Percentiles rank a stretch among this genome's conserved stretches.
phyloP scores from a whole-genome alignment of 2,888 invertebrate genomes.

The Spodoptera littoralis region DNA sequence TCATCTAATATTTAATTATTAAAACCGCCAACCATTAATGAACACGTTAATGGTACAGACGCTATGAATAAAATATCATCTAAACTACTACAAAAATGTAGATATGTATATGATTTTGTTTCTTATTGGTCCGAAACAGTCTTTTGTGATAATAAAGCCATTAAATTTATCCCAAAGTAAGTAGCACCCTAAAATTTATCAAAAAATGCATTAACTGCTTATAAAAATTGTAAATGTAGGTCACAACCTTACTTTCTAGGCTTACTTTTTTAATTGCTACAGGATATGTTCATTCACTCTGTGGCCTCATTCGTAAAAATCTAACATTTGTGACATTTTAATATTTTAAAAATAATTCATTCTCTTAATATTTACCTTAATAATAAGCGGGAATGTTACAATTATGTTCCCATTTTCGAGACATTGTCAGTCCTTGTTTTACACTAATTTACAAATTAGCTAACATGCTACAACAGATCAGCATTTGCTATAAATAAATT shows the following conservation, averaged over 20 bases:
- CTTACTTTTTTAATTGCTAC: constrained; percentile 11
- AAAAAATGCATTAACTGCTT: constrained; percentile 20
- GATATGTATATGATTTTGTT: constrained; percentile 22
- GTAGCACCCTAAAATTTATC: constrained; percentile 32
- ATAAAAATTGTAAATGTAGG: constrained; percentile 27
- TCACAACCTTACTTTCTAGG: constrained; percentile 45
- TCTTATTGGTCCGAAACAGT: constrained; percentile 62
- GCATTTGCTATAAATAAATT: constrained; percentile 17
- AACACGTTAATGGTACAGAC: constrained; percentile 35
- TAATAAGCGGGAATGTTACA: constrained; percentile 36
- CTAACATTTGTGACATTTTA: neutral
- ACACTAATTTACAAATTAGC: constrained; percentile 1
- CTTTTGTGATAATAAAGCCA: constrained; percentile 44
- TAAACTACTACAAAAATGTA: constrained; percentile 38
- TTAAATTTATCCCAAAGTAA: constrained; percentile 27
- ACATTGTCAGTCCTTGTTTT: constrained; percentile 34
- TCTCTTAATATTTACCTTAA: constrained; percentile 17
- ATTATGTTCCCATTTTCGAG: constrained; percentile 30
- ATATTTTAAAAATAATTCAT: constrained; percentile 7
- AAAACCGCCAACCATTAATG: constrained; percentile 26
- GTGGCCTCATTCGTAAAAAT: constrained; percentile 24
- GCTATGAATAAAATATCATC: constrained; percentile 42
- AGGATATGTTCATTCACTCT: constrained; percentile 27
- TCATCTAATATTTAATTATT: constrained; percentile 12
- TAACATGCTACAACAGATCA: constrained; percentile 17